Percentiles rank a stretch among this genome's conserved stretches.
phyloP scores from a whole-genome alignment of 2,113 vertebrate genomes.

The Megalops atlanticus region DNA sequence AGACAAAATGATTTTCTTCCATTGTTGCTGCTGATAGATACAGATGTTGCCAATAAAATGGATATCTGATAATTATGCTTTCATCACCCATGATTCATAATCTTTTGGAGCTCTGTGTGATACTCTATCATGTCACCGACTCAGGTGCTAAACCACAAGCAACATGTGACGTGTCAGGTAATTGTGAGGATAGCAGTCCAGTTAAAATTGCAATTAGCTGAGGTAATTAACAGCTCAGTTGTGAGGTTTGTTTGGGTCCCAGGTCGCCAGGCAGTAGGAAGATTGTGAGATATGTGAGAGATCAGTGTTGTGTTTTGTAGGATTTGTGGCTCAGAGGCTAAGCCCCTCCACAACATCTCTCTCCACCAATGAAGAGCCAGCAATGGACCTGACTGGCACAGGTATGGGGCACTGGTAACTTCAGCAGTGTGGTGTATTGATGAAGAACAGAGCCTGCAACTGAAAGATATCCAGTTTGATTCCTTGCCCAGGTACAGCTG shows the following conservation, averaged over 20 bases:
- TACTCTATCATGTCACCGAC: not conserved
- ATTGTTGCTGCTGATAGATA: no score
- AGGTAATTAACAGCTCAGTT: not conserved
- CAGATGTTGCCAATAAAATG: not conserved
- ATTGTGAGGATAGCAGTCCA: not conserved
- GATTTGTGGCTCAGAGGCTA: not conserved
- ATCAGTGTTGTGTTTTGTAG: no score
- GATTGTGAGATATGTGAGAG: no score
- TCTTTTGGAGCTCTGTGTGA: not conserved
- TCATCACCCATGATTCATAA: not conserved
- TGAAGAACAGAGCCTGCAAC: no score
- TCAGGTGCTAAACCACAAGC: not conserved
- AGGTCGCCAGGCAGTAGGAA: not conserved
- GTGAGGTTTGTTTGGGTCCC: not conserved
- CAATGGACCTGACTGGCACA: not conserved
- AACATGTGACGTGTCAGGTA: not conserved
- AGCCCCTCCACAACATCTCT: not conserved
- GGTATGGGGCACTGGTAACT: not conserved
- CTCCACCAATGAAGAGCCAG: not conserved
- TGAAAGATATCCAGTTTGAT: no score
- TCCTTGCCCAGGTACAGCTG: no score
- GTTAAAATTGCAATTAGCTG: slow-evolving; percentile 1
- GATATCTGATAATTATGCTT: slow-evolving; percentile 1
- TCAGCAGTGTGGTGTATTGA: not conserved
- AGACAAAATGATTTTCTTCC: no score